Evolutionary conservation across 2,113 vertebrate genomes (phyloP), one percentile per base, ranked within the genome.

Genomic region (Sprattus sprattus): DNA sequence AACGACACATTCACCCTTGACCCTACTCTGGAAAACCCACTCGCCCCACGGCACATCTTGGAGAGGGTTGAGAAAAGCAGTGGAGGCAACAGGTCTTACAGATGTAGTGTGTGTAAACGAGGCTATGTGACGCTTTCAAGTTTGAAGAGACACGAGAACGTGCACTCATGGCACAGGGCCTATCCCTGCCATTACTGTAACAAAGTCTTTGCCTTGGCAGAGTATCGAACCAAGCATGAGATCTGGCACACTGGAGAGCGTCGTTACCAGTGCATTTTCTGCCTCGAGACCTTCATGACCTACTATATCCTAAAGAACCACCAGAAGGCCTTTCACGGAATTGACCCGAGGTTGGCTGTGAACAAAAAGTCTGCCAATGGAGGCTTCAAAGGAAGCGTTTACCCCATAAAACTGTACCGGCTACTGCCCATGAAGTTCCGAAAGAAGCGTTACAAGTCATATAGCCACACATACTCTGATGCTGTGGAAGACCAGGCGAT

Each of bases 261-360:
- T 7, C 96, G 98, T 0, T 99, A 99, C 86, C 98, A 99, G 92
- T 99, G 98, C 90, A 99, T 99, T 88, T 99, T 99, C 92, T 99
- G 98, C 87, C 93, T 99, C 28, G 98, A 99, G 92, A 98, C 98
- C 8, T 99, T 99, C 90, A 97, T 99, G 97, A 99, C 98, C 47
- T 99, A 99, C 85, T 99, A 99, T 83, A 98, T 99, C 87, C 95
- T 99, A 50, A 99, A 99, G 93, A 99, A 99, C 90, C 98, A 99
- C 86, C 98, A 99, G 92, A 99, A 99, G 90, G 96, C 98, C 88
- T 99, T 97, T 92, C 98, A 99, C 78, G 98, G 97, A 83, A 98
- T 99, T 84, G 98, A 99, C 88, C 97, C 98, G n/a, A 95, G 94
- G 71, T 92, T 98, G 28, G 96, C 97, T 25, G 96, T 97, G 71